phyloP scores from a whole-genome alignment of 2,888 invertebrate species.

The Hirtodrosophila cameraria region DNA sequence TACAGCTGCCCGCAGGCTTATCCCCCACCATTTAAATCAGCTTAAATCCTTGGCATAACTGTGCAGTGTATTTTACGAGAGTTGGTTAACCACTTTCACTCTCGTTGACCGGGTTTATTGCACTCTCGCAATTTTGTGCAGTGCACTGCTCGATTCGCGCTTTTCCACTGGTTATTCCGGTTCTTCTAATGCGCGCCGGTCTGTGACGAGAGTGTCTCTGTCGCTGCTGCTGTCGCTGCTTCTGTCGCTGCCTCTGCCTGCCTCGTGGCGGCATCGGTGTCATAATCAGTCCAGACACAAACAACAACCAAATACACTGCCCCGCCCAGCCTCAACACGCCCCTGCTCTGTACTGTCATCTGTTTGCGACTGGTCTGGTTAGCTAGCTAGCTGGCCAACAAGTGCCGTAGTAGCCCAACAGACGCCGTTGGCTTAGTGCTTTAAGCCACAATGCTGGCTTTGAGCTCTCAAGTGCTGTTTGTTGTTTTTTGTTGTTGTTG shows the following conservation, averaged over 20 bases:
- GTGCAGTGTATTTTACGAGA: slow-evolving; percentile 26
- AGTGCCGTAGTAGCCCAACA: neutral
- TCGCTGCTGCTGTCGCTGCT: too few relatives aligned
- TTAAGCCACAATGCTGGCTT: slow-evolving; percentile 30
- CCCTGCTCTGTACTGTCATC: neutral
- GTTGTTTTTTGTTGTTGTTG: too few relatives aligned
- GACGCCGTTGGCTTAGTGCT: neutral
- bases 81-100: slow-evolving; percentile 74
- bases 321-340: neutral
- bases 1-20: too few relatives aligned
- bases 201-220: slow-evolving; percentile 47
- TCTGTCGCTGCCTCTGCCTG: too few relatives aligned
- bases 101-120: slow-evolving; percentile 74
- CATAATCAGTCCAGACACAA: slow-evolving; percentile 65
- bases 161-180: slow-evolving; percentile 77
- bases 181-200: slow-evolving; percentile 67
- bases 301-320: slow-evolving; percentile 13
- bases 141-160: slow-evolving; percentile 35
- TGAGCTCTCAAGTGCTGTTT: slow-evolving; percentile 53
- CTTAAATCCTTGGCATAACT: slow-evolving; percentile 21
- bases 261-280: slow-evolving; percentile 67
- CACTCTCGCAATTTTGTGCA: slow-evolving; percentile 69
- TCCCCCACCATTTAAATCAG: neutral
- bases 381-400: slow-evolving; percentile 17
- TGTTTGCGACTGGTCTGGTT: slow-evolving; percentile 34